A percentile compares a stretch with the other conserved stretches of the same genome.
Conservation (phyloP, 2,113 vertebrate species). For the Mus musculus region DNA sequence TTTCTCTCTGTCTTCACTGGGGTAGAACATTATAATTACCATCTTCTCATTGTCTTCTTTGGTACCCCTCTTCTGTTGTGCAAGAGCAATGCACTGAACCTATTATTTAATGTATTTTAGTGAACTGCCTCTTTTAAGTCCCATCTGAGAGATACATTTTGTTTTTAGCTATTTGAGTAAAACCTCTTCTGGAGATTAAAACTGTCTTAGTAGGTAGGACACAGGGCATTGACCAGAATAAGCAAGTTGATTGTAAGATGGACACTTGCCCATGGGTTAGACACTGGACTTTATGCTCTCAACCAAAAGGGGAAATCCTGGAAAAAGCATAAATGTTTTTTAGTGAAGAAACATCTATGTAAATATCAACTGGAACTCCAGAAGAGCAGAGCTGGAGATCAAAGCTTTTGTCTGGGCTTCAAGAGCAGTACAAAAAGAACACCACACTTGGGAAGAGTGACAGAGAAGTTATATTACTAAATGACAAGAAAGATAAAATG, state of each 20-base stretch:
- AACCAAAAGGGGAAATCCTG: not conserved
- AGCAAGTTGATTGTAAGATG: not conserved
- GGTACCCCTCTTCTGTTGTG: not conserved
- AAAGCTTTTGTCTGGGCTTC: not conserved
- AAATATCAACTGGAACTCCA: not conserved
- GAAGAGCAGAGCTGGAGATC: not conserved
- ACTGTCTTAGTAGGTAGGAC: not conserved
- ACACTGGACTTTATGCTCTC: not conserved
- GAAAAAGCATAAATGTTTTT: not conserved
- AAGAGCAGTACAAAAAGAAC: not conserved
- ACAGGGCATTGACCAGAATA: not conserved
- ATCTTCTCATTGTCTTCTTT: not conserved
- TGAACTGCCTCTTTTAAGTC: not conserved
- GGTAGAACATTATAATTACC: accelerated
- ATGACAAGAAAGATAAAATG: not conserved
- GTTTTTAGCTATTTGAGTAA: not conserved
- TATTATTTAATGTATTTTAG: not conserved
- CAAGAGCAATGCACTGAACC: not conserved
- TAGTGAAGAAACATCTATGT: not conserved
- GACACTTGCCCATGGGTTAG: not conserved
- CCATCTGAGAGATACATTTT: not conserved
- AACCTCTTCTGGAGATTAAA: not conserved
- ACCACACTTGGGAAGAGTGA: not conserved
- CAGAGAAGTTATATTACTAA: not conserved
- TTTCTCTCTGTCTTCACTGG: not conserved